These are phyloP conservation scores for Dioctria linearis DNA, from an alignment of 2,888 invertebrate genomes.

Conservation along the genomic window DNA sequence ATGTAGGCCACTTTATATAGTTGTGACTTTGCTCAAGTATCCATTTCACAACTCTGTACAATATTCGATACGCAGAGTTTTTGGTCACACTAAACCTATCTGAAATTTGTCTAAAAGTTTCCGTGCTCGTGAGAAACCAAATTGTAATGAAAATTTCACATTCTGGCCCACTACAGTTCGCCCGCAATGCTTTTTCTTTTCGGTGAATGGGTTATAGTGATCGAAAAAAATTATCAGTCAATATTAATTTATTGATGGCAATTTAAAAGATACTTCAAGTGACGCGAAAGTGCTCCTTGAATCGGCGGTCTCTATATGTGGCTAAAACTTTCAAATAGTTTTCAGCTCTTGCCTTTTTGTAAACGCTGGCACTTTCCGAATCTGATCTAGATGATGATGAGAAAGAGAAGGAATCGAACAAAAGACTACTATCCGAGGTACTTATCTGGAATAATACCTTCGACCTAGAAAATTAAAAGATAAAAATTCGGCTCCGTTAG, in stretches of 20 bases:
- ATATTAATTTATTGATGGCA: not conserved
- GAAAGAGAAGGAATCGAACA: not conserved
- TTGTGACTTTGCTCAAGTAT: not conserved
- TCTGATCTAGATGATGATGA: not conserved
- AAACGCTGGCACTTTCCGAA: not conserved
- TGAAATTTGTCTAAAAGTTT: constrained; percentile 29
- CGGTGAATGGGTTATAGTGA: too few relatives aligned
- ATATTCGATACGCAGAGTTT: not conserved
- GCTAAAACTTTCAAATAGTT: not conserved
- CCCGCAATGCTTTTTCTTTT: too few relatives aligned
- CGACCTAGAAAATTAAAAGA: too few relatives aligned
- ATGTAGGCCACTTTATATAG: constrained; percentile 58
- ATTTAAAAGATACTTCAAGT: not conserved
- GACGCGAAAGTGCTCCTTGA: not conserved
- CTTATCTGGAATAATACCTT: too few relatives aligned
- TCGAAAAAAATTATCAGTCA: too few relatives aligned
- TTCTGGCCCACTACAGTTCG: too few relatives aligned
- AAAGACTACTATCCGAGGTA: not conserved
- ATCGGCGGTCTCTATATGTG: not conserved
- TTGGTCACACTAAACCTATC: constrained; percentile 1
- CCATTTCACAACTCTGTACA: constrained; percentile 27
- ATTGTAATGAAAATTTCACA: not conserved
- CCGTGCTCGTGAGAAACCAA: constrained; percentile 12
- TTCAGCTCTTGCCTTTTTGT: not conserved
- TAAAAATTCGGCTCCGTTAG: too few relatives aligned